A percentile compares a stretch with the other conserved stretches of the same genome.
These are phyloP conservation scores for Nanorana parkeri DNA, from an alignment of 2,113 vertebrate species.

Conservation along the genomic window DNA sequence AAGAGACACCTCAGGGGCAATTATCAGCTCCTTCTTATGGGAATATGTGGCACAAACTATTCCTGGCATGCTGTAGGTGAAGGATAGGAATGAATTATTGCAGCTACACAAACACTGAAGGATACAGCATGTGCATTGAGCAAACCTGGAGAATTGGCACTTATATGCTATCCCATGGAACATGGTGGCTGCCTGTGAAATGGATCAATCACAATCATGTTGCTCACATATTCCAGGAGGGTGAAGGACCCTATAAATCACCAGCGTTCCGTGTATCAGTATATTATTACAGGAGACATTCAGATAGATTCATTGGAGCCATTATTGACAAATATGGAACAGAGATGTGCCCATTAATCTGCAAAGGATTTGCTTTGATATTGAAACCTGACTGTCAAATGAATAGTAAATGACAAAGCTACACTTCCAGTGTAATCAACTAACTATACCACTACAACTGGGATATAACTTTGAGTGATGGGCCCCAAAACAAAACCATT, in stretches of 20 bases:
- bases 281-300: too few species aligned
- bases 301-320: too few species aligned
- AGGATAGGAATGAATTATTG: constrained; percentile 21
- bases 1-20: background rate
- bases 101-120: constrained; percentile 16
- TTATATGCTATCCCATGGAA: constrained; percentile 19
- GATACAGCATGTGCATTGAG: constrained; percentile 8
- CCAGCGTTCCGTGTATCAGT: too few species aligned
- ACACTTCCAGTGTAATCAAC: too few species aligned
- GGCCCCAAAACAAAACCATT: too few species aligned
- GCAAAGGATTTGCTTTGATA: too few species aligned
- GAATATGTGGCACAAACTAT: constrained; percentile 22
- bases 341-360: too few species aligned
- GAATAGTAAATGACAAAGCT: too few species aligned
- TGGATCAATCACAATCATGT: background rate
- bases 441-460: too few species aligned
- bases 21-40: background rate
- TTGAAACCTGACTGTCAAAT: too few species aligned
- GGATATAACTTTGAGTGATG: too few species aligned
- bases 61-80: constrained; percentile 21
- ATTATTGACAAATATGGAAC: too few species aligned
- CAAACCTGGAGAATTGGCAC: background rate
- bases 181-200: constrained; percentile 32
- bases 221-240: background rate
- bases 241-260: background rate